These are phyloP conservation scores for Drepana falcataria DNA, from an alignment of 2,888 invertebrate genomes.

Conservation along the genomic window DNA sequence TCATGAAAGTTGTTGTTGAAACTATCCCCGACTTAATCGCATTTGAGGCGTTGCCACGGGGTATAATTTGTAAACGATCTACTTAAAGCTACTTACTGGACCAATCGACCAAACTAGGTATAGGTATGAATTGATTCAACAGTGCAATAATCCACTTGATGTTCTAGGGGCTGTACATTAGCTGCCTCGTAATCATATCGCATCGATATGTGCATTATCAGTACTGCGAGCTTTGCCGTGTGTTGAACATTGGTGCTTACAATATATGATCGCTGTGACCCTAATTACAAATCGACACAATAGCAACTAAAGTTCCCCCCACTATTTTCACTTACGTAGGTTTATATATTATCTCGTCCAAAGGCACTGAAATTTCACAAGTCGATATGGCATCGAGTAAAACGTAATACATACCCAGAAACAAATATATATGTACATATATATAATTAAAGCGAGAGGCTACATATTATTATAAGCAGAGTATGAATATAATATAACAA, in stretches of 20 bases:
- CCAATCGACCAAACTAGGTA: not conserved
- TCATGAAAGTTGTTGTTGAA: too few species aligned
- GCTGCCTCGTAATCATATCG: constrained; percentile 17
- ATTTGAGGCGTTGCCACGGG: too few species aligned
- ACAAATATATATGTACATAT: not conserved
- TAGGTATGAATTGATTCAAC: not conserved
- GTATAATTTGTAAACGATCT: too few species aligned
- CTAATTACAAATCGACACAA: constrained; percentile 32
- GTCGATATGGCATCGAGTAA: too few species aligned
- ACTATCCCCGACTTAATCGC: too few species aligned
- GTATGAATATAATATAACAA: constrained; percentile 16
- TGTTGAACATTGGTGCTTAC: constrained; percentile 52
- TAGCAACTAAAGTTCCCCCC: not conserved
- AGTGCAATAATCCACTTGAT: not conserved
- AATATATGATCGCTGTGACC: constrained; percentile 62
- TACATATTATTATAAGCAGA: constrained; percentile 24
- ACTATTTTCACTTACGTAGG: not conserved
- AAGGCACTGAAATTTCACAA: not conserved
- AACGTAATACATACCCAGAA: too few species aligned
- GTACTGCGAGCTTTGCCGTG: constrained; percentile 29
- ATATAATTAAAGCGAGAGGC: constrained; percentile 18
- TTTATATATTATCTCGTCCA: not conserved
- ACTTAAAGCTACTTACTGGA: not conserved
- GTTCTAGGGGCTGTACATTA: not conserved
- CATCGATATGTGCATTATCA: constrained; percentile 40